phyloP scores from a whole-genome alignment of 2,888 invertebrate genomes.

The Caenorhabditis sinica region DNA sequence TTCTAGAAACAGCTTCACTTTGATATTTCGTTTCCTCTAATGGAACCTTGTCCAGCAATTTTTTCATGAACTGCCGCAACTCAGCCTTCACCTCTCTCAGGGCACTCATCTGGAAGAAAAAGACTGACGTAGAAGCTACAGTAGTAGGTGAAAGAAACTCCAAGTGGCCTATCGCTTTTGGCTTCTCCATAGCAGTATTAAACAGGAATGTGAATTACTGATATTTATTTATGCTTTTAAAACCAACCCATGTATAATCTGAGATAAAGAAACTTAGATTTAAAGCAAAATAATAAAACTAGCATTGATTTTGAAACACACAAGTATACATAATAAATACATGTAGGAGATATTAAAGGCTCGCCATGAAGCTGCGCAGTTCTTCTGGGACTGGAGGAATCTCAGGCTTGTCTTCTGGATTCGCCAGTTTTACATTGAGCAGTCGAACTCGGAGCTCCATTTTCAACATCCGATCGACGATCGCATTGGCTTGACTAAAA shows the following conservation, averaged over 20 bases:
- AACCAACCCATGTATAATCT: neutral
- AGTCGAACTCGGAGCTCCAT: conserved; percentile 97
- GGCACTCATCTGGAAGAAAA: conserved; percentile 20
- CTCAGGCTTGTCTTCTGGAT: conserved; percentile 89
- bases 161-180: conserved; percentile 6
- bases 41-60: conserved; percentile 60
- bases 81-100: conserved; percentile 57
- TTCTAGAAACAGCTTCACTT: conserved; percentile 66
- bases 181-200: neutral
- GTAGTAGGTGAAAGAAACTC: conserved; percentile 4
- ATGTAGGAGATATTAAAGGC: conserved; percentile 1
- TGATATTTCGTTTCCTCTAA: conserved; percentile 70
- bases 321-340: neutral
- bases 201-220: neutral
- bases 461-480: conserved; percentile 90
- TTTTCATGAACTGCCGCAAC: conserved; percentile 61
- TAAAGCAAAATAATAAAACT: conserved; percentile 3
- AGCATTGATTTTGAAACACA: neutral
- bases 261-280: neutral
- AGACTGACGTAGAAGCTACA: too few relatives aligned
- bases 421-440: conserved; percentile 94
- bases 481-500: conserved; percentile 40
- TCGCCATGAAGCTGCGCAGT: conserved; percentile 86
- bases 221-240: conserved; percentile 4
- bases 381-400: conserved; percentile 95